A percentile compares a stretch with the other conserved stretches of the same genome.
Conservation (phyloP, 1,140 invertebrate genomes). For the Pomacea maculata region DNA sequence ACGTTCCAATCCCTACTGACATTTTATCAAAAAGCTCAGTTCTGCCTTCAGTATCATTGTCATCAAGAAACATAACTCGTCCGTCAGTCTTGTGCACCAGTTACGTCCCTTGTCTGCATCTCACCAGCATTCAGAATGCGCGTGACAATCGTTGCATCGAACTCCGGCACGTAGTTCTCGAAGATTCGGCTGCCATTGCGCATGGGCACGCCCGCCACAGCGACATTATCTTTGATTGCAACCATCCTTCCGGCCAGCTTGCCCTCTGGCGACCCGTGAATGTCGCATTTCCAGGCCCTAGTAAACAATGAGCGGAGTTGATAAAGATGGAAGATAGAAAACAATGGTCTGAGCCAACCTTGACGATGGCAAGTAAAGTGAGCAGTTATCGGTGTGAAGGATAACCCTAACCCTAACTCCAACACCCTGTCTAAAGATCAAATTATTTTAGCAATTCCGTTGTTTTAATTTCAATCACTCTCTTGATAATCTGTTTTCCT, state of each 20-base stretch:
- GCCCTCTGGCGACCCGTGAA: constrained; percentile 44
- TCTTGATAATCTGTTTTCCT: neutral
- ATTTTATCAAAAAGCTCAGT: too few species aligned
- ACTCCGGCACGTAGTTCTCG: constrained; percentile 52
- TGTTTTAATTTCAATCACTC: neutral
- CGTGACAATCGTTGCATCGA: constrained; percentile 55
- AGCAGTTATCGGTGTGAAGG: neutral
- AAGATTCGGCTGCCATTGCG: constrained; percentile 50
- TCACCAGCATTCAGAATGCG: constrained; percentile 55
- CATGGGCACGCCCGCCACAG: constrained; percentile 59
- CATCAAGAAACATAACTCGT: neutral
- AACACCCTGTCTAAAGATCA: neutral
- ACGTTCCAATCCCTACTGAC: neutral
- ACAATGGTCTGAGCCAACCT: neutral
- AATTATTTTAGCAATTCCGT: neutral
- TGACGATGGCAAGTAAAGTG: neutral
- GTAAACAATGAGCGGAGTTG: neutral
- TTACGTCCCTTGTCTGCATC: too few species aligned
- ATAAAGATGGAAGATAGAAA: neutral
- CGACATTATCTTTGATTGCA: constrained; percentile 55
- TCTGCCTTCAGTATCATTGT: neutral
- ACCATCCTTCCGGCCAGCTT: constrained; percentile 49
- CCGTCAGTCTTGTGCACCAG: too few species aligned
- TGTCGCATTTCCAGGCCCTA: constrained; percentile 56
- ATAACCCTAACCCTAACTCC: neutral